Base-by-base conservation (phyloP, 1,140 invertebrate species). In the Drosophila lacertosa region DNA sequence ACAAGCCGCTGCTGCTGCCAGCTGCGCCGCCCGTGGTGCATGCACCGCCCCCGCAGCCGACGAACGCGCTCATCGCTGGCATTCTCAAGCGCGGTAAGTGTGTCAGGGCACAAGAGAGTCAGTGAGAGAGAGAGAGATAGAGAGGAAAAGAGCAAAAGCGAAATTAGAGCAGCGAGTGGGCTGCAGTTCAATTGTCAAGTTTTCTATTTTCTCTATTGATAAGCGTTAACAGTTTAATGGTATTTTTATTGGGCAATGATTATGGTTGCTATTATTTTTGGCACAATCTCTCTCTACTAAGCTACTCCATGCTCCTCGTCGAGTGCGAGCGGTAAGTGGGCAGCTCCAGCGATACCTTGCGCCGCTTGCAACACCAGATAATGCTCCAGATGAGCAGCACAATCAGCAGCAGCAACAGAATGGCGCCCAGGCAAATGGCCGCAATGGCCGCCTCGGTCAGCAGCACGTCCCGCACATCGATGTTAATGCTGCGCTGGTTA, bases 381-480 rank as follows among this genome's bases (percentile, higher is more conserved):
- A 93, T 89, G 45, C 92, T 74, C 26, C 91, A 88, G 1, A 92
- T 89, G 0, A 93, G 66, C 0, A 92, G 74, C 39, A 93, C 89
- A 3, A 94, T 79, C 0, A 93, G 90, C 50, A 94, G 91, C 6
- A 92, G 59, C 7, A 94, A 70, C 1, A 94, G 69, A 2, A 94
- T 76, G 2, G 47, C 91, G 3, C 93, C 93, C 0, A 94, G 74
- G 0, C 91, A 91, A 44, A 94, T 93, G 0, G 93, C 93, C 0
- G 93, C 93, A 39, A 94, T 93, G 0, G 90, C 91, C 0, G 93
- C 93, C 50, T 91, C 90, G 1, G 74, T 89, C 0, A 92, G 68
- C 1, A 81, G 74, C 0, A 91, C 51, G 51, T 91, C 91, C 9
- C 89, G 50, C 1, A 95, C 94, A 80, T 95, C 94, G 13, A 95